Conservation (phyloP, 1,140 invertebrate species). For the Sminthurides bifidus region DNA sequence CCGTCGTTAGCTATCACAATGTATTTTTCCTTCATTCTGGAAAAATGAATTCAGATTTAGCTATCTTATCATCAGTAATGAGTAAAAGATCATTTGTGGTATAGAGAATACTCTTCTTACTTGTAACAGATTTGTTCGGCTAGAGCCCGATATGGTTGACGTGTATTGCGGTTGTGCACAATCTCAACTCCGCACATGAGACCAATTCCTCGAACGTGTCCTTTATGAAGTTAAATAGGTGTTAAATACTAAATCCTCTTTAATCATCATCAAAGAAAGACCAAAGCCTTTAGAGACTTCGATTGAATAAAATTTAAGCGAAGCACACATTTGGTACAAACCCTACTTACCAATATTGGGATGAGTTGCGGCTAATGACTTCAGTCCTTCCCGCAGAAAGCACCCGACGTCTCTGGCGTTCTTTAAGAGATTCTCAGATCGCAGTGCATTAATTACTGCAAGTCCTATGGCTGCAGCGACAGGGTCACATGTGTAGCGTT, state of each 20-base stretch:
- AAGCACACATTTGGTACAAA: background rate
- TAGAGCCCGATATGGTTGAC: constrained; percentile 24
- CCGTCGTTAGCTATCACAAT: constrained; percentile 47
- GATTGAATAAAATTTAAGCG: too few relatives aligned
- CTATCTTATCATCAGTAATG: background rate
- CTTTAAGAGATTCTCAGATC: constrained; percentile 33
- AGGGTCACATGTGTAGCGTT: constrained; percentile 24
- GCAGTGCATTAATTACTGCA: constrained; percentile 33
- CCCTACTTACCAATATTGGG: constrained; percentile 15
- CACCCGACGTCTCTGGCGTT: constrained; percentile 33
- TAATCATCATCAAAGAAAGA: background rate
- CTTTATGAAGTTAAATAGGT: constrained; percentile 9
- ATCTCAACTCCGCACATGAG: constrained; percentile 34
- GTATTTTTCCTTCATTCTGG: constrained; percentile 40
- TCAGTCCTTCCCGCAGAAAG: constrained; percentile 31
- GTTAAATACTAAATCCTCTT: background rate
- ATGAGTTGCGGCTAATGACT: constrained; percentile 20
- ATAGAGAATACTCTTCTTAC: constrained; percentile 15
- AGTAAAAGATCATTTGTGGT: background rate
- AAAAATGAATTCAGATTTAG: constrained; percentile 4
- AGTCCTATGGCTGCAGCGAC: constrained; percentile 32
- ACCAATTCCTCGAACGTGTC: constrained; percentile 33
- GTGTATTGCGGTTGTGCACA: constrained; percentile 23
- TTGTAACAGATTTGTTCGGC: constrained; percentile 27
- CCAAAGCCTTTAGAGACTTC: too few relatives aligned